Evolutionary conservation across 2,888 invertebrate species (phyloP).

Genomic region (Venusia cambrica): DNA sequence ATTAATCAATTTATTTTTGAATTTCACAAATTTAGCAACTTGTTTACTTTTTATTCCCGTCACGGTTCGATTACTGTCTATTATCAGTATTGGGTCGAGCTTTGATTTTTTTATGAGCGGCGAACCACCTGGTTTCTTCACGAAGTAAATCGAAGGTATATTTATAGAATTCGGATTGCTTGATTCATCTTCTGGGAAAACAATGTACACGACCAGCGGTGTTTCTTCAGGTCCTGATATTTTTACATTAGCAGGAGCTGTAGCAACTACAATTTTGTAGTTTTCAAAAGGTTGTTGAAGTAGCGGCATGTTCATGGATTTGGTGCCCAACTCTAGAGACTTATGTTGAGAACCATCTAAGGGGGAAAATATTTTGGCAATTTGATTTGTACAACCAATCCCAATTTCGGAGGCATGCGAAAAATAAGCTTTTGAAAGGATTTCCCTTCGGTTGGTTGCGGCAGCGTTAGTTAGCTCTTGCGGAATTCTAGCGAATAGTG

Average conservation of each 20-base stretch:
- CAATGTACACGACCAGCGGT: conserved; percentile 53
- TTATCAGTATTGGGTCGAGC: conserved; percentile 51
- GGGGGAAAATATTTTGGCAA: conserved; percentile 46
- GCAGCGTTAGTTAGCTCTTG: conserved; percentile 36
- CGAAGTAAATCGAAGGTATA: conserved; percentile 60
- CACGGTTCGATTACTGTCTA: conserved; percentile 63
- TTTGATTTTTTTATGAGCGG: conserved; percentile 31
- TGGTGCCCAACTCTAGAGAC: conserved; percentile 12
- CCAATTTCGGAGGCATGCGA: conserved; percentile 34
- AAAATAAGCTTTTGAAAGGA: conserved; percentile 36
- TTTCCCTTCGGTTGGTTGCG: conserved; percentile 25
- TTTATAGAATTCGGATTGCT: conserved; percentile 31
- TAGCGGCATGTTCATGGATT: conserved; percentile 53
- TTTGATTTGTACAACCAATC: conserved; percentile 48
- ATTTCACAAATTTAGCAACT: conserved; percentile 53
- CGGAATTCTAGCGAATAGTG: conserved; percentile 48
- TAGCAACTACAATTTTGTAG: conserved; percentile 62
- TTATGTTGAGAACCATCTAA: conserved; percentile 15
- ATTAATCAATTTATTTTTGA: conserved; percentile 53
- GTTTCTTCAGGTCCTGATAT: conserved; percentile 39
- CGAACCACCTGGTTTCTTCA: conserved; percentile 37
- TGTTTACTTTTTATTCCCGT: conserved; percentile 62
- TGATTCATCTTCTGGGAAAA: conserved; percentile 49
- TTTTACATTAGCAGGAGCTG: conserved; percentile 54
- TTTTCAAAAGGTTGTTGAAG: conserved; percentile 46